Evolutionary conservation across 2,888 invertebrate species (phyloP).

Genomic region (Epiblema foenella): DNA sequence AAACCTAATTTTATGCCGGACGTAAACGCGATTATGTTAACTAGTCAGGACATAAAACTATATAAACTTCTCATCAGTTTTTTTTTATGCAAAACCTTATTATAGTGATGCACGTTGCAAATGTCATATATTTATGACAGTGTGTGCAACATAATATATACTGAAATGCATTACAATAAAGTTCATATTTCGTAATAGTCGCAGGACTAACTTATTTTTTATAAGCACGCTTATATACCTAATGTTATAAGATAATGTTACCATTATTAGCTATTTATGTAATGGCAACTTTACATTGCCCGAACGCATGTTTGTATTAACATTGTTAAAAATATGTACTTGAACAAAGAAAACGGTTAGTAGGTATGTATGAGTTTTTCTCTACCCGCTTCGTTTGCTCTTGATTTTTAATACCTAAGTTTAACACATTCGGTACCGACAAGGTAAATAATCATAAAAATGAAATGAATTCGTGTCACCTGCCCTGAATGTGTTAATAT

Average conservation of each 20-base stretch:
- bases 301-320: constrained; percentile 49
- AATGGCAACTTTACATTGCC: constrained; percentile 58
- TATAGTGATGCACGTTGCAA: too few species aligned
- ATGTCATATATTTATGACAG: background rate
- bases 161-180: background rate
- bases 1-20: too few species aligned
- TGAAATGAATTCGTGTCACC: too few species aligned
- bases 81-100: too few species aligned
- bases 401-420: background rate
- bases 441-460: too few species aligned
- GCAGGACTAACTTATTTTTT: constrained; percentile 19
- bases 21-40: too few species aligned
- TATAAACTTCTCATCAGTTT: too few species aligned
- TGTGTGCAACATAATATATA: constrained; percentile 1
- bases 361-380: background rate
- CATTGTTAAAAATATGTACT: background rate
- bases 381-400: background rate
- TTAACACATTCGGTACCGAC: background rate
- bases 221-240: constrained; percentile 37
- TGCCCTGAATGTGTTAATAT: too few species aligned
- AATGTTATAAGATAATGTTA: constrained; percentile 53
- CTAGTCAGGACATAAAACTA: too few species aligned
- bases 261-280: constrained; percentile 51
- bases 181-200: background rate
- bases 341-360: background rate